Evolutionary conservation across 2,797 vertebrate genomes (phyloP), one percentile per base, ranked within the genome.

Genomic region (Anisognathus igniventris): DNA sequence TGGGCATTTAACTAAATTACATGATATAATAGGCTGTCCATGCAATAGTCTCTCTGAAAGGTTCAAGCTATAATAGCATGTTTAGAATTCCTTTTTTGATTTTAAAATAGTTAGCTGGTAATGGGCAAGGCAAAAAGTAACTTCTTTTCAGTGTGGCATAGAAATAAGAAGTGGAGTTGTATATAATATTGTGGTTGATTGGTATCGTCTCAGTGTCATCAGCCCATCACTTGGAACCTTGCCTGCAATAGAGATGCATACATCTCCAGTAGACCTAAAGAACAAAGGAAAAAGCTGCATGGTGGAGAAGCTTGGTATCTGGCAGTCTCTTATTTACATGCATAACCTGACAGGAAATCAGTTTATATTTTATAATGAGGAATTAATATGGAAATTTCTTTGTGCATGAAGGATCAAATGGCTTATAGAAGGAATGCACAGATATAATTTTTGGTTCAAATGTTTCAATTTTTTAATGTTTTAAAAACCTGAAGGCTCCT

Each of bases 21-120:
- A 45, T 70, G 35, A 58, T 39, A 27, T 50, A 88, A 77, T 89
- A 85, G 50, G 44, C 84, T 83, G 47, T 80, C 65, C 45, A 23
- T 44, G 33, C 58, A 81, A 84, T 93, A 93, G 50, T 95, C 83
- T 96, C 54, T 94, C 83, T 90, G 47, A 96, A 94, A 96, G 50
- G 71, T 45, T 77, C 42, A 61, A 84, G 25, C 42, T 81, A 3
- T 47, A 70, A 44, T 28, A 88, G 80, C 23, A 23, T 67, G 24
- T 39, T 88, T 39, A 45, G 30, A 74, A 39, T 47, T 51, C 42
- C 27, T 83, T 77, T 80, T 83, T 50, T 67, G 35, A 66, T 39
- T 58, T 86, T 22, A 50, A 90, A 90, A 37, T 37, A 44, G 33
- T 57, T 64, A 33, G 21, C 20, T 90, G 80, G 33, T 42, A 61